Conservation (phyloP, 2,113 vertebrate species). For the Sapajus apella region DNA sequence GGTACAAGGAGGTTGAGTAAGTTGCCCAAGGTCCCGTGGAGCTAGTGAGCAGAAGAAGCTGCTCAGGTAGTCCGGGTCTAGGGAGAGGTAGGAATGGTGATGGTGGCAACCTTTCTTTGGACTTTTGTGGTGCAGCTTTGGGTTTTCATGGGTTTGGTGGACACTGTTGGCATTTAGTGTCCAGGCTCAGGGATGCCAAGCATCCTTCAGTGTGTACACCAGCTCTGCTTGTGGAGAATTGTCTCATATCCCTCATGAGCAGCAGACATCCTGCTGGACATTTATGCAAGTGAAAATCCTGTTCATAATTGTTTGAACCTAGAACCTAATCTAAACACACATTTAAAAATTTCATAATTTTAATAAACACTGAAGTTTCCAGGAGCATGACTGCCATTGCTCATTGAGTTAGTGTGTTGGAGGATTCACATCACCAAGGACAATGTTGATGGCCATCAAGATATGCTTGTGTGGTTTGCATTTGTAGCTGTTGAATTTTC, state of each 20-base stretch:
- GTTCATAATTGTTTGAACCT: not conserved
- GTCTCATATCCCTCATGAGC: too few species aligned
- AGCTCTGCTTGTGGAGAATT: not conserved
- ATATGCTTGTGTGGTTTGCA: too few species aligned
- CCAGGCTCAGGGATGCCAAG: not conserved
- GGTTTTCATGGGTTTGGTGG: not conserved
- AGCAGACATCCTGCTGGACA: not conserved
- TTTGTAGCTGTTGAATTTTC: not conserved
- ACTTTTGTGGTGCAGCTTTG: not conserved
- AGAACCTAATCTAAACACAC: not conserved
- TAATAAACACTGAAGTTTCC: not conserved
- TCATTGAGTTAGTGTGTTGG: not conserved
- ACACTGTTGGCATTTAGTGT: not conserved
- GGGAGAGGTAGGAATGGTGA: too few species aligned
- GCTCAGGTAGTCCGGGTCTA: not conserved
- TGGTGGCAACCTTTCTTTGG: not conserved
- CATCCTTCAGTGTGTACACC: not conserved
- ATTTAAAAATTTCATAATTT: not conserved
- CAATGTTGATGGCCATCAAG: not conserved
- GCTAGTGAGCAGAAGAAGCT: not conserved
- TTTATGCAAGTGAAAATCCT: not conserved
- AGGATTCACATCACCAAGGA: not conserved
- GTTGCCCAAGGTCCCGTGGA: not conserved
- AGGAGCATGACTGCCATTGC: not conserved
- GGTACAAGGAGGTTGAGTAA: not conserved